Conservation (phyloP, 2,113 vertebrate species). For the Phalacrocorax carbo region DNA sequence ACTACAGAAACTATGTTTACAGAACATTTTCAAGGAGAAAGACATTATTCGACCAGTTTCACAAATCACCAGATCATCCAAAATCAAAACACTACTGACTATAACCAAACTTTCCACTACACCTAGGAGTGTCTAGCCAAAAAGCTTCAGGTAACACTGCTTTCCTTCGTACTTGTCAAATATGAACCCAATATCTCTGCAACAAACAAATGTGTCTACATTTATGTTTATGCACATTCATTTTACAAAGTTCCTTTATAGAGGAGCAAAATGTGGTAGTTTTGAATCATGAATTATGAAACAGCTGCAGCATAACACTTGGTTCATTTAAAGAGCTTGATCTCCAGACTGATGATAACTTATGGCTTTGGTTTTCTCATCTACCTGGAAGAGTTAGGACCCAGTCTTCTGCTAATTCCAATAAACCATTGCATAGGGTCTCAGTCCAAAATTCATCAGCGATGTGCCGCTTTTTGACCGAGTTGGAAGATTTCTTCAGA, state of each 20-base stretch:
- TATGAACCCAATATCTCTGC: accelerated
- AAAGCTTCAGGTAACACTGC: neutral
- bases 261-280: neutral
- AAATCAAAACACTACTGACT: neutral
- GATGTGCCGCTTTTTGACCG: neutral
- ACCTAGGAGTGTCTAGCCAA: neutral
- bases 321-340: neutral
- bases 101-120: neutral
- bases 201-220: neutral
- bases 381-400: neutral
- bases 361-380: neutral
- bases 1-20: neutral
- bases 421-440: neutral
- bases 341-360: neutral
- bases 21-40: neutral
- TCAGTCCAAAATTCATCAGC: neutral
- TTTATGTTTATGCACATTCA: neutral
- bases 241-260: neutral
- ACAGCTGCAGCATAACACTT: neutral
- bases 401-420: neutral
- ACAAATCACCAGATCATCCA: neutral
- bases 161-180: neutral
- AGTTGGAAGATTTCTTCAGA: neutral
- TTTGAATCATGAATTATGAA: neutral
- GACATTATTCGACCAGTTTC: neutral